Evolutionary conservation across 2,797 vertebrate species (phyloP).

Genomic region (Knipowitschia caucasica): DNA sequence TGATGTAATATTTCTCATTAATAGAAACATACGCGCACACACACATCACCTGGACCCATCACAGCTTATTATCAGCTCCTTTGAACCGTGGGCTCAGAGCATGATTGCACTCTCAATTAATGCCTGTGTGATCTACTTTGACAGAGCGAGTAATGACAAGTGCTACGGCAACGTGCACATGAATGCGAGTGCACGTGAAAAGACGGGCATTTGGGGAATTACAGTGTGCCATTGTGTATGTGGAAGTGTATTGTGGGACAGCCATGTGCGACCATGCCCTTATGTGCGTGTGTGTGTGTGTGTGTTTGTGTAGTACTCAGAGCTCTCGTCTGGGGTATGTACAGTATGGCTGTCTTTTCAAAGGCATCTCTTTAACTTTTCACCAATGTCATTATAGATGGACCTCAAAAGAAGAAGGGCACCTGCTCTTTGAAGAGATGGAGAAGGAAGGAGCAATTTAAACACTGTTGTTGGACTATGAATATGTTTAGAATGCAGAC

Average conservation of each 20-base stretch:
- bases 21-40: slow-evolving; percentile 18
- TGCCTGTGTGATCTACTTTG: slow-evolving; percentile 68
- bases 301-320: too few species aligned
- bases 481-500: slow-evolving; percentile 31
- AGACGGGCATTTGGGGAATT: neutral
- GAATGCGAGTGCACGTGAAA: neutral
- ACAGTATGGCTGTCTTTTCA: slow-evolving; percentile 53
- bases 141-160: slow-evolving; percentile 62
- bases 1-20: slow-evolving; percentile 9
- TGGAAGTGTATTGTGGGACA: slow-evolving; percentile 2
- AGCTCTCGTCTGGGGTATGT: slow-evolving; percentile 32
- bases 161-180: slow-evolving; percentile 10
- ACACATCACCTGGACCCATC: slow-evolving; percentile 70
- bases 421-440: slow-evolving; percentile 37
- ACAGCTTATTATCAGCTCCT: slow-evolving; percentile 75
- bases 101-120: slow-evolving; percentile 75
- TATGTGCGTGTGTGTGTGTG: slow-evolving; percentile 23
- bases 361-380: slow-evolving; percentile 57
- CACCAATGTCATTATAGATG: slow-evolving; percentile 44
- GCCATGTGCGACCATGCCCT: slow-evolving; percentile 10
- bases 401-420: slow-evolving; percentile 44
- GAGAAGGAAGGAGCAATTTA: slow-evolving; percentile 24
- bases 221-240: neutral
- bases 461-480: slow-evolving; percentile 31
- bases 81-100: slow-evolving; percentile 72